Evolutionary conservation across 2,888 invertebrate species (phyloP).

Genomic region (Cancer borealis): DNA sequence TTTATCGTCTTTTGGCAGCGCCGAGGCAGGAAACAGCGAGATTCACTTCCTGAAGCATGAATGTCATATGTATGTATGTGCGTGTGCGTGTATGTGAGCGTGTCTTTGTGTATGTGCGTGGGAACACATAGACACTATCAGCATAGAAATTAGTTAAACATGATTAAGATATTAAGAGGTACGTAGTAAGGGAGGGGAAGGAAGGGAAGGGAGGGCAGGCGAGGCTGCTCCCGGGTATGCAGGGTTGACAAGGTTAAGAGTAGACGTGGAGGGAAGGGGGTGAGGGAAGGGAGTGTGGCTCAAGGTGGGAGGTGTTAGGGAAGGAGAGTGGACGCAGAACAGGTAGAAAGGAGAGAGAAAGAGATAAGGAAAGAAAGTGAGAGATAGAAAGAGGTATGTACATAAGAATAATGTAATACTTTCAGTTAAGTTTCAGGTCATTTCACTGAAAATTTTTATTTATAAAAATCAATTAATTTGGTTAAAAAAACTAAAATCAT

Average conservation of each 20-base stretch:
- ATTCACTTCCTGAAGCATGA: neutral
- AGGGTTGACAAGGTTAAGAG: neutral
- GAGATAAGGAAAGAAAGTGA: neutral
- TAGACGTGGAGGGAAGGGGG: neutral
- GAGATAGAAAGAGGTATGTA: neutral
- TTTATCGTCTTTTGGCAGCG: conserved; percentile 17
- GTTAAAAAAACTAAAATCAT: too few species aligned
- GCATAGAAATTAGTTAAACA: conserved; percentile 1
- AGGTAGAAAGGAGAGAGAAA: neutral
- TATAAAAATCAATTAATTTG: too few species aligned
- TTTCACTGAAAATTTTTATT: too few species aligned
- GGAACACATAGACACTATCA: neutral
- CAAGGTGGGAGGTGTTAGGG: neutral
- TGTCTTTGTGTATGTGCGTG: neutral
- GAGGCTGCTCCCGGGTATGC: neutral
- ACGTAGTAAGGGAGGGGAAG: neutral
- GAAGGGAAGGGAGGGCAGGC: neutral
- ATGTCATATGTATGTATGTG: neutral
- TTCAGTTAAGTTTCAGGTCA: too few species aligned
- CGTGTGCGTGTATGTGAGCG: neutral
- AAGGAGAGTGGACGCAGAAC: neutral
- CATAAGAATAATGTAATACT: too few species aligned
- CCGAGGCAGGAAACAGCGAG: neutral
- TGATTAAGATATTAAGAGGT: conserved; percentile 3
- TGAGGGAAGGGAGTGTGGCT: neutral